A percentile compares a stretch with the other conserved stretches of the same genome.
Evolutionary conservation across 1,140 invertebrate species (phyloP).

Genomic region (Drosophila orena): DNA sequence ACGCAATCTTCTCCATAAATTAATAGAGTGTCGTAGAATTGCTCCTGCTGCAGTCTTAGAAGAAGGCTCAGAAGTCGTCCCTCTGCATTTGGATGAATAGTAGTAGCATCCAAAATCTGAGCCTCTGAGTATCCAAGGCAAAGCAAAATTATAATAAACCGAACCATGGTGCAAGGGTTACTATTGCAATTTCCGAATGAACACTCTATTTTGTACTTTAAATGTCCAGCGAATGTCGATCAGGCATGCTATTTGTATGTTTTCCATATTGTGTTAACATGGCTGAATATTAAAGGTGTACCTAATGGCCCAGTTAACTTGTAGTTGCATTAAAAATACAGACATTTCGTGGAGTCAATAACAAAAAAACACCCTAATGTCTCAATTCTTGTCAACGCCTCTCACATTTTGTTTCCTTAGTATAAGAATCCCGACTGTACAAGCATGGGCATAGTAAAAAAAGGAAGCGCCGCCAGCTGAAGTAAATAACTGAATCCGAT

Average conservation of each 20-base stretch:
- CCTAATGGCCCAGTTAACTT: not conserved
- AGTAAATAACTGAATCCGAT: no score
- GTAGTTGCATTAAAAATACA: not conserved
- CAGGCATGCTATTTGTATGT: not conserved
- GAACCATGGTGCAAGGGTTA: slow-evolving; percentile 6
- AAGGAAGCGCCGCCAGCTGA: no score
- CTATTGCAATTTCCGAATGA: not conserved
- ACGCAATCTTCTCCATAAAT: slow-evolving; percentile 41
- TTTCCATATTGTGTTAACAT: not conserved
- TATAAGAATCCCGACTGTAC: no score
- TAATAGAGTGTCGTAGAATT: slow-evolving; percentile 32
- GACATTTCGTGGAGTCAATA: not conserved
- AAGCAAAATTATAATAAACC: slow-evolving; percentile 14
- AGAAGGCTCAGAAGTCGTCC: slow-evolving; percentile 21
- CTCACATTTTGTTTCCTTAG: no score
- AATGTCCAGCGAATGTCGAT: not conserved
- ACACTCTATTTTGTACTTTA: slow-evolving; percentile 9
- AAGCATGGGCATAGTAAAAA: no score
- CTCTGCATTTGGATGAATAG: not conserved
- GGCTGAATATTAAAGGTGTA: not conserved
- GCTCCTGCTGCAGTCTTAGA: slow-evolving; percentile 24
- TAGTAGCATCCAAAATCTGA: not conserved
- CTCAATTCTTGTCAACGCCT: no score
- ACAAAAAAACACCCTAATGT: no score
- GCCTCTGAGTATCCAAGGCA: slow-evolving; percentile 1